phyloP scores from a whole-genome alignment of 2,113 vertebrate species.

The Platycercus adscitus region DNA sequence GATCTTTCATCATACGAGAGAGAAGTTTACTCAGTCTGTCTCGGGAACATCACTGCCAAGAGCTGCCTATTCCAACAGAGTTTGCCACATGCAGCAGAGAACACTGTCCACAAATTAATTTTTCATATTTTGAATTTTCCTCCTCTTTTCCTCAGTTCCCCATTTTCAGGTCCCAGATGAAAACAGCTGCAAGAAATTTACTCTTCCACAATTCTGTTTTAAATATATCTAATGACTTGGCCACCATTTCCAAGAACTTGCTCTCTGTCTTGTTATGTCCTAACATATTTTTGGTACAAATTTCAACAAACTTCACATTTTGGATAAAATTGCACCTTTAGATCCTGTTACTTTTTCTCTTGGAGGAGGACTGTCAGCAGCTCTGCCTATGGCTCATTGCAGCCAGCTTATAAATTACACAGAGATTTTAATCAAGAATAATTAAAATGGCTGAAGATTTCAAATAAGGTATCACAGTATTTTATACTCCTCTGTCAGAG shows the following conservation, averaged over 20 bases:
- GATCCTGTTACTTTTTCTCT: neutral
- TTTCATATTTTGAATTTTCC: neutral
- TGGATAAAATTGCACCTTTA: neutral
- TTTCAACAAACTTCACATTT: neutral
- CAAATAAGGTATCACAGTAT: neutral
- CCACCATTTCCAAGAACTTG: neutral
- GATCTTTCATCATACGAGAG: neutral
- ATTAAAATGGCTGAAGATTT: neutral
- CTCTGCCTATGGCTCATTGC: neutral
- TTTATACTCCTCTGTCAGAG: neutral
- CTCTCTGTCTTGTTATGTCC: neutral
- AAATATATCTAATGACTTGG: neutral
- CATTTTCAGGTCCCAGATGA: neutral
- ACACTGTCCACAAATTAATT: neutral
- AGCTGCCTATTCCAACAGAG: neutral
- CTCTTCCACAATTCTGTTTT: neutral
- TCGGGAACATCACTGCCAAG: neutral
- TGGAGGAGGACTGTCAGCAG: neutral
- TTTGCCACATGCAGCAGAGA: neutral
- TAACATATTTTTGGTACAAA: neutral
- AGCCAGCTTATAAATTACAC: neutral
- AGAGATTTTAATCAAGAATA: neutral
- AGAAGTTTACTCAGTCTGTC: neutral
- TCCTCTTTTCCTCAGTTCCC: neutral
- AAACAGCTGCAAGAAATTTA: neutral